Conservation (phyloP, 2,797 vertebrate genomes). For the Brachyrhaphis roseni region DNA sequence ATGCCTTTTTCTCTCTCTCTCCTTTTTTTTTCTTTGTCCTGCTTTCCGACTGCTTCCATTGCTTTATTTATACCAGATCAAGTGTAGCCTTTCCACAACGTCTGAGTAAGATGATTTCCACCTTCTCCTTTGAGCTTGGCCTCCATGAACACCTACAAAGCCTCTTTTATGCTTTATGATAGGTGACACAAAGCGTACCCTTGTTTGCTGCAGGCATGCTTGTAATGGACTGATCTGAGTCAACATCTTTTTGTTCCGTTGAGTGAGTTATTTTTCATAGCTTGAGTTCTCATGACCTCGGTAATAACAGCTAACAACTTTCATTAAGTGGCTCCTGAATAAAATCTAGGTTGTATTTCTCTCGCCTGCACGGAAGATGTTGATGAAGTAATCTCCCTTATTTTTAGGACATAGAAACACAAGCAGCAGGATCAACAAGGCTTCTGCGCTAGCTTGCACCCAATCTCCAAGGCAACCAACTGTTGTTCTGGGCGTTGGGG, state of each 20-base stretch:
- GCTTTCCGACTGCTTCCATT: not conserved
- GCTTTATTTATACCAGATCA: slow-evolving; percentile 11
- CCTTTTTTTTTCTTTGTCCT: not conserved
- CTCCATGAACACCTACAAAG: slow-evolving; percentile 1
- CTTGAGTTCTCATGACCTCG: not conserved
- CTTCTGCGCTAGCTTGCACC: not conserved
- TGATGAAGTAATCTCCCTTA: not conserved
- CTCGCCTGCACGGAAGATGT: too few relatives aligned
- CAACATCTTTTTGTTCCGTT: not conserved
- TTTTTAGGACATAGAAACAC: too few relatives aligned
- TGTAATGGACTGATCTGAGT: not conserved
- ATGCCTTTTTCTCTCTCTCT: not conserved
- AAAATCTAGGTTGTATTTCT: not conserved
- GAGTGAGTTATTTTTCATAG: not conserved
- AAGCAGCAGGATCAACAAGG: not conserved
- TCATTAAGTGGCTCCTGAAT: not conserved
- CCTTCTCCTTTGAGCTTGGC: not conserved
- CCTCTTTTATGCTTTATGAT: not conserved
- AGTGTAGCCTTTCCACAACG: slow-evolving; percentile 13
- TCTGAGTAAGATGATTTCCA: not conserved
- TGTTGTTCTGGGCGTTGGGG: not conserved
- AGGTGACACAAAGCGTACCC: slow-evolving; percentile 3
- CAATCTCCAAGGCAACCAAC: not conserved
- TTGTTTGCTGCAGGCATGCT: slow-evolving; percentile 1
- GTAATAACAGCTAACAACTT: not conserved